A percentile compares a stretch with the other conserved stretches of the same genome.
phyloP scores from a whole-genome alignment of 2,888 invertebrate species.

The Parnassius mnemosyne region DNA sequence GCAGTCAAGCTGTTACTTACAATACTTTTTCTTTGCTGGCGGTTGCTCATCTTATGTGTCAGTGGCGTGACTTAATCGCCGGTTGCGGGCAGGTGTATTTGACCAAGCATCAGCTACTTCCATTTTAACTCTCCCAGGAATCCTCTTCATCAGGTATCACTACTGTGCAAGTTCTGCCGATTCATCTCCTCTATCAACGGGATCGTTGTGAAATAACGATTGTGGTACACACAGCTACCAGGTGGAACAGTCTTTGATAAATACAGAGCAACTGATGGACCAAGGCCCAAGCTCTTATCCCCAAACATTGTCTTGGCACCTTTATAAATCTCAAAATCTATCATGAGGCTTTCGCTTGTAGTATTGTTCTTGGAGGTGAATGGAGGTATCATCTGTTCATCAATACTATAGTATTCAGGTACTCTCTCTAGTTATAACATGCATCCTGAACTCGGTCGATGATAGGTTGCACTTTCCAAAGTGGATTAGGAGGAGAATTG shows the following conservation, averaged over 20 bases:
- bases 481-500: no score
- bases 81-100: neutral
- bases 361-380: constrained; percentile 28
- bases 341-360: constrained; percentile 31
- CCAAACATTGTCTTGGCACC: constrained; percentile 29
- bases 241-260: constrained; percentile 31
- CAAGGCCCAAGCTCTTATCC: constrained; percentile 30
- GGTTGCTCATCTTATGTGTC: neutral
- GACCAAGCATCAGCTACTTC: constrained; percentile 9
- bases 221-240: constrained; percentile 11
- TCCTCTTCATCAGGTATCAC: constrained; percentile 33
- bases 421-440: no score
- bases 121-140: constrained; percentile 28
- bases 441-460: no score
- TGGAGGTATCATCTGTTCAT: constrained; percentile 32
- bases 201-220: no score
- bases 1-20: no score
- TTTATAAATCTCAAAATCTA: constrained; percentile 33
- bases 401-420: constrained; percentile 26
- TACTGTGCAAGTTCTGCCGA: constrained; percentile 29
- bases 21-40: constrained; percentile 1
- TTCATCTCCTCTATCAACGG: constrained; percentile 32
- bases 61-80: no score
- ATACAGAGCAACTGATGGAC: constrained; percentile 34
- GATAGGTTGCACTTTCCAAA: no score